These are phyloP conservation scores for Umimayanthus kanabou DNA, from an alignment of 92 coral and sea anemone species.

Conservation along the genomic window DNA sequence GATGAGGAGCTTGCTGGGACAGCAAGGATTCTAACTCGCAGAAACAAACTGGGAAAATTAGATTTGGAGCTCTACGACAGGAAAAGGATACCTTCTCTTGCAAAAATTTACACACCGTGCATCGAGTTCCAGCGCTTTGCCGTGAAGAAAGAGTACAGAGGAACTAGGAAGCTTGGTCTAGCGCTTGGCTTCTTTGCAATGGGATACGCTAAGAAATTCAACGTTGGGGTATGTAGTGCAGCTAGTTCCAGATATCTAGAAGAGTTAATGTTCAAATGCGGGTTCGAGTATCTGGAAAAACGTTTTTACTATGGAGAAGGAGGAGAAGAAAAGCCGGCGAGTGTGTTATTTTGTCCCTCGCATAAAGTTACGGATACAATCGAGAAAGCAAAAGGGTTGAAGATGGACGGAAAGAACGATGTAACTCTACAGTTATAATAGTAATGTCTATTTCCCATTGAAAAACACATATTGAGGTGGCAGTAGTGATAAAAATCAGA, in stretches of 20 bases:
- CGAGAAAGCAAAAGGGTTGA: too few relatives aligned
- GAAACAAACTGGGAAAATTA: neutral
- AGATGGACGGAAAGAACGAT: too few relatives aligned
- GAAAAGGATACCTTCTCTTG: neutral
- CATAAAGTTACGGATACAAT: too few relatives aligned
- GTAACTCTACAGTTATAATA: too few relatives aligned
- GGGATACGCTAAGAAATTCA: neutral
- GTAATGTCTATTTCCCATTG: too few relatives aligned
- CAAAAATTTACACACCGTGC: constrained; percentile 4
- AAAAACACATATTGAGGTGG: too few relatives aligned
- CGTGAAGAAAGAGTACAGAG: constrained; percentile 4
- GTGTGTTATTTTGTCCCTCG: too few relatives aligned
- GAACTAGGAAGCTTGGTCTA: neutral
- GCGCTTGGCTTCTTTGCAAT: neutral
- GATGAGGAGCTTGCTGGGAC: constrained; percentile 17
- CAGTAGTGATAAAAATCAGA: too few relatives aligned
- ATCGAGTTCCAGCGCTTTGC: constrained; percentile 10
- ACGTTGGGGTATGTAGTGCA: neutral
- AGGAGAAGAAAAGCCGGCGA: too few relatives aligned
- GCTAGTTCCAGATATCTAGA: neutral
- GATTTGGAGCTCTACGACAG: constrained; percentile 32
- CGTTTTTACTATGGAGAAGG: too few relatives aligned
- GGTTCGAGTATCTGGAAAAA: too few relatives aligned
- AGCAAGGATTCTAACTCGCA: constrained; percentile 24
- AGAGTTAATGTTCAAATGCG: too few relatives aligned